Base-by-base conservation (phyloP, 2,888 invertebrate genomes). In the Zele albiditarsus region DNA sequence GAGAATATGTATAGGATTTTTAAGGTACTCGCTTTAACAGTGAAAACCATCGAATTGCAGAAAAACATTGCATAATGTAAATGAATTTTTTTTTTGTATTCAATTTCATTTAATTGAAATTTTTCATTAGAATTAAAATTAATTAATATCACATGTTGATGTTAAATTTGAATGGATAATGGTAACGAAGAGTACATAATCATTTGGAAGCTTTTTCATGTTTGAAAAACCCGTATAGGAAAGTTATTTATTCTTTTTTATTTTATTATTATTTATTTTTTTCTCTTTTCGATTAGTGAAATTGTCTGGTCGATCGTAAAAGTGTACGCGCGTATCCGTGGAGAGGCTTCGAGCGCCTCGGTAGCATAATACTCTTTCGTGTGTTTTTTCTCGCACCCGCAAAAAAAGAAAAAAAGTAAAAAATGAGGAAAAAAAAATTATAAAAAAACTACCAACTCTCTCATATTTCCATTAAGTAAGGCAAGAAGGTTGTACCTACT, bases 391-490 rank as follows among this genome's bases (percentile, higher is more conserved):
- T 42, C 27, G 58, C 58, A 42, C 33, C 31, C 53, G 8, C 53
- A 20, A 8, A 20, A 53, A 46, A 46, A 5, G 8, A 33, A 46
- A 53, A 53, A 8, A 8, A 8, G 2, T 20, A 53, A 53, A 53
- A 53, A 53, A 53, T 42, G 16, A 53, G 72, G 71, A 81, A 77
- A 80, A 79, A 77, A 83, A 81, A 80, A 80, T 83, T 82, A 82
- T 38, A 38, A 38, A 38, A 38, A 38, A 38, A 38, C 38, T 38
- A 38, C 38, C 82, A 81, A 74, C 81, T 83, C 83, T 53, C 53
- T 83, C 83, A 82, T 86, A 85, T 86, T 85, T 85, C 82, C 84
- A 85, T 87, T 85, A 85, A 84, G 81, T 84, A 84, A 84, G 83
- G 80, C 78, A 84, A 79, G 77, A 57, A 76, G 75, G 71, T 73